These are phyloP conservation scores for Brachionus manjavacas DNA, from an alignment of 1,140 invertebrate genomes.

Conservation along the genomic window DNA sequence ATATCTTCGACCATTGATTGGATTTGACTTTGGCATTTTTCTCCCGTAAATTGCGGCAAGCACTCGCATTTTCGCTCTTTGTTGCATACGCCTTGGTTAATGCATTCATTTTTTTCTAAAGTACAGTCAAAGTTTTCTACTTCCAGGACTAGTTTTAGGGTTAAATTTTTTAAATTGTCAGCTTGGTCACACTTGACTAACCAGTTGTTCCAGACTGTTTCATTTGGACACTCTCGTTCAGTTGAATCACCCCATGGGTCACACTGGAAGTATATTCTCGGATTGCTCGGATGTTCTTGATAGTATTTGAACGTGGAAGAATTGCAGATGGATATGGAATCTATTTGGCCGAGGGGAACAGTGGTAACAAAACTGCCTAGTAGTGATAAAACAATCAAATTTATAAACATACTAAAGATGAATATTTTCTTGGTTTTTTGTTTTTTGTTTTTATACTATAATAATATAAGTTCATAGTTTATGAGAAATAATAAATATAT, in stretches of 20 bases:
- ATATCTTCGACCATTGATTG: not conserved
- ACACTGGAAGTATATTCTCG: not conserved
- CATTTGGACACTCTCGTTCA: not conserved
- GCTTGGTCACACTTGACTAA: not conserved
- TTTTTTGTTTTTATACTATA: not conserved
- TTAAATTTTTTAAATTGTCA: not conserved
- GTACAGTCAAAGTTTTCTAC: not conserved
- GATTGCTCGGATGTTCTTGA: not conserved
- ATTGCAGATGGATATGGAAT: not conserved
- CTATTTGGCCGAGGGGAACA: not conserved
- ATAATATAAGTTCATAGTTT: not conserved
- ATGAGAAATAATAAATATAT: not conserved
- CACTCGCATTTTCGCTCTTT: not conserved
- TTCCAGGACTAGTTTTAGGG: not conserved
- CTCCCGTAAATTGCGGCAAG: not conserved
- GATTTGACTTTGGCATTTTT: not conserved
- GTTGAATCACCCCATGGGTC: conserved; percentile 24
- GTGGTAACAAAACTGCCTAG: not conserved
- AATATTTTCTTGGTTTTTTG: not conserved
- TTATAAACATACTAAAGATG: not conserved
- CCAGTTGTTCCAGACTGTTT: conserved; percentile 21
- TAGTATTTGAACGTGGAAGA: not conserved
- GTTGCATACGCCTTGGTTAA: not conserved
- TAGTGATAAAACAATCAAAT: not conserved
- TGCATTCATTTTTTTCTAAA: not conserved